A percentile compares a stretch with the other conserved stretches of the same genome.
phyloP scores from a whole-genome alignment of 1,140 invertebrate genomes.

The Oryctes rhinoceros region DNA sequence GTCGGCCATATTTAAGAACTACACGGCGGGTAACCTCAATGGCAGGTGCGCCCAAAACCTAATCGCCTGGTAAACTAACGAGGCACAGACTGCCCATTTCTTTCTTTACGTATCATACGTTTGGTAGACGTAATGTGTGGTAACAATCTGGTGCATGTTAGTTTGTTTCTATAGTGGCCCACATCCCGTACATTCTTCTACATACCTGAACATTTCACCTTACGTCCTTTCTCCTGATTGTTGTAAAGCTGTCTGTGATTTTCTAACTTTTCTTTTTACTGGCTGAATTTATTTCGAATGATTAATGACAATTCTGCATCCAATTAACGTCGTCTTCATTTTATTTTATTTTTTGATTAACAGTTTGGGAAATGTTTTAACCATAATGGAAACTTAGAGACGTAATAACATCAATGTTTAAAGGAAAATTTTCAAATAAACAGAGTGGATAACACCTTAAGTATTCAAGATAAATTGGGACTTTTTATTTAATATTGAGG shows the following conservation, averaged over 20 bases:
- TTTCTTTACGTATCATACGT: neutral
- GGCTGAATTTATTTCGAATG: neutral
- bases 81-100: slow-evolving; percentile 49
- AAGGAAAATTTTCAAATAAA: neutral
- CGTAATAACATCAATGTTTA: neutral
- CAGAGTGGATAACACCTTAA: too few relatives aligned
- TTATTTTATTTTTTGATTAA: too few relatives aligned
- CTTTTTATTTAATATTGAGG: neutral
- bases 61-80: slow-evolving; percentile 56
- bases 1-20: slow-evolving; percentile 88
- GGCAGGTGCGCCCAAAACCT: slow-evolving; percentile 72
- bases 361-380: too few relatives aligned
- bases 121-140: neutral
- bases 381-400: neutral
- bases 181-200: neutral
- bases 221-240: neutral
- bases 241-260: slow-evolving; percentile 39
- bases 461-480: neutral
- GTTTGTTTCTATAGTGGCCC: neutral
- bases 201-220: too few relatives aligned
- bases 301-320: too few relatives aligned
- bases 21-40: slow-evolving; percentile 82
- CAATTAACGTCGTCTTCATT: too few relatives aligned
- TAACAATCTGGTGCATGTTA: neutral
- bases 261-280: neutral